Conservation (phyloP, 2,797 vertebrate genomes). For the Lutra lutra region DNA sequence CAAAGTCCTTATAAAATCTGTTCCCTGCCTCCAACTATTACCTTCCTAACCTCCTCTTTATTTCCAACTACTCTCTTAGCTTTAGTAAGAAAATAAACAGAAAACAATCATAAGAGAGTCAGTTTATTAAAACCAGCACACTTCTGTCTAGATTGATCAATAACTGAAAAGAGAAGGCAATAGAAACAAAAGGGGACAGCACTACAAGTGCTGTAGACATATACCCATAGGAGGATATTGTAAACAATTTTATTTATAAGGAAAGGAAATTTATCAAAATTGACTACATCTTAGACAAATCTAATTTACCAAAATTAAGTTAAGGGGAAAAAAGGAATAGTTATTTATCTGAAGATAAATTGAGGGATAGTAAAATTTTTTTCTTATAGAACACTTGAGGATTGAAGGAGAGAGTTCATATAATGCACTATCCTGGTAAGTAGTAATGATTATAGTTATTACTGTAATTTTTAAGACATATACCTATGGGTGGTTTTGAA, state of each 20-base stretch:
- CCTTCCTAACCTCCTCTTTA: not conserved
- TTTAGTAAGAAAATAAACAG: not conserved
- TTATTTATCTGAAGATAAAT: not conserved
- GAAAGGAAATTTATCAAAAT: not conserved
- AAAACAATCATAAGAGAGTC: not conserved
- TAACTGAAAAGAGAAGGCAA: not conserved
- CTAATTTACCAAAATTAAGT: not conserved
- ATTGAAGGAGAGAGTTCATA: not conserved
- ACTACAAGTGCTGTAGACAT: not conserved
- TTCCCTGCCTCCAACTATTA: not conserved
- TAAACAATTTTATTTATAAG: not conserved
- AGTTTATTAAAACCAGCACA: not conserved
- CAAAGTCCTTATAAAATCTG: not conserved
- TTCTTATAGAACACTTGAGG: not conserved
- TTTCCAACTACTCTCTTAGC: not conserved
- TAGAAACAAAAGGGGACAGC: not conserved
- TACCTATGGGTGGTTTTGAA: not conserved
- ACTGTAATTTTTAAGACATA: not conserved
- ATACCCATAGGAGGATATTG: not conserved
- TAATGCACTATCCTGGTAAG: not conserved
- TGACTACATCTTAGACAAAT: not conserved
- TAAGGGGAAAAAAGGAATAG: not conserved
- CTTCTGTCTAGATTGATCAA: not conserved
- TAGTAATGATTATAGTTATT: not conserved
- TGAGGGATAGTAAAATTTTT: not conserved